Conservation (phyloP, 2,113 vertebrate species). For the Rhinopithecus roxellana region DNA sequence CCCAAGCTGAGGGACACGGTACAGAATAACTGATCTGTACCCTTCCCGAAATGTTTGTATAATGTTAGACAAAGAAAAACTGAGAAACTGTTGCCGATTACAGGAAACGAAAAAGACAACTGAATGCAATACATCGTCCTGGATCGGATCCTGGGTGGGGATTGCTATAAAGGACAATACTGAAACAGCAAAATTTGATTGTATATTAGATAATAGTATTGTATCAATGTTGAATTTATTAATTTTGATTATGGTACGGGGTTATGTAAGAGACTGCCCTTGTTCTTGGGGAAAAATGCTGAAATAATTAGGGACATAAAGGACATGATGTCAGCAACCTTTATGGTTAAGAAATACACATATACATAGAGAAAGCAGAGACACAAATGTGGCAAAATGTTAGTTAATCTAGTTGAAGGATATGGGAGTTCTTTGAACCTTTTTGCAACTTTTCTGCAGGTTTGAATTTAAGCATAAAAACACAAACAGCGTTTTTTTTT, state of each 20-base stretch:
- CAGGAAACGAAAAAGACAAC: not conserved
- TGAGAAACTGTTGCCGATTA: not conserved
- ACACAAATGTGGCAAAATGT: not conserved
- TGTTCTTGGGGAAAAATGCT: not conserved
- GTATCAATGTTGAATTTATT: not conserved
- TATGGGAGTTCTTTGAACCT: not conserved
- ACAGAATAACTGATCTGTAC: not conserved
- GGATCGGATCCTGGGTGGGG: not conserved
- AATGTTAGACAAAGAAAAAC: not conserved
- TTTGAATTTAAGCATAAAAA: not conserved
- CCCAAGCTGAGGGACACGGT: not conserved
- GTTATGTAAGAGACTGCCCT: not conserved
- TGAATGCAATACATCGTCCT: not conserved
- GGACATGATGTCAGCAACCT: not conserved
- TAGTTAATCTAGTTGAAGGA: not conserved
- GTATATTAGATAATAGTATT: not conserved
- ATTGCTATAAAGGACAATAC: not conserved
- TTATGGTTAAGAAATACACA: not conserved
- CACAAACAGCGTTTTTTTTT: not conserved
- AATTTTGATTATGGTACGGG: not conserved
- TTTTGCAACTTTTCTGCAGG: slow-evolving; percentile 19
- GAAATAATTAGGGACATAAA: not conserved
- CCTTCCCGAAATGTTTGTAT: not conserved
- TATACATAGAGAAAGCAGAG: not conserved
- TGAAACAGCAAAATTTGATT: not conserved